These are phyloP conservation scores for Fragum whitleyi DNA, from an alignment of 2,888 invertebrate genomes.

Conservation along the genomic window DNA sequence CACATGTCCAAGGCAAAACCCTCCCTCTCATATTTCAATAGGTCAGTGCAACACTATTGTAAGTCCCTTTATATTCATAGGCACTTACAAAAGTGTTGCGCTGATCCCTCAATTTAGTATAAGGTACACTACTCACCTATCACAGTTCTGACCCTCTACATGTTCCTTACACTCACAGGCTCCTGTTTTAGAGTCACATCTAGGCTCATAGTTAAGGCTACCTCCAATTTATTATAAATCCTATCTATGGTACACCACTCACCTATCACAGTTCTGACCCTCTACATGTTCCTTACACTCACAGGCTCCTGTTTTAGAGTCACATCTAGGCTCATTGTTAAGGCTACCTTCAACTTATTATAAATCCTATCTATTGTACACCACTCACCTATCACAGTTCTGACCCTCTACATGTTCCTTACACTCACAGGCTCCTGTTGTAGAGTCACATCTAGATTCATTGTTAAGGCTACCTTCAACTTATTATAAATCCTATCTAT, in stretches of 20 bases:
- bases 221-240: constrained; percentile 90
- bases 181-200: constrained; percentile 93
- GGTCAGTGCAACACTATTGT: too few species aligned
- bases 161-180: constrained; percentile 87
- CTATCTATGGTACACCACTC: too few species aligned
- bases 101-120: too few species aligned
- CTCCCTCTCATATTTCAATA: too few species aligned
- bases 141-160: constrained; percentile 97
- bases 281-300: constrained; percentile 92
- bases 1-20: too few species aligned
- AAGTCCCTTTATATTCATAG: too few species aligned
- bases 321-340: constrained; percentile 93
- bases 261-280: constrained; percentile 96
- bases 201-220: constrained; percentile 92
- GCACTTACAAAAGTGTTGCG: too few species aligned
- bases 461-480: constrained; percentile 93
- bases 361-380: too few species aligned
- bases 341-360: constrained; percentile 92
- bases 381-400: constrained; percentile 92
- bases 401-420: constrained; percentile 95
- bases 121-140: constrained; percentile 91
- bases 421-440: constrained; percentile 88
- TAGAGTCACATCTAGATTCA: constrained; percentile 93
- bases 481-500: too few species aligned
- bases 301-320: constrained; percentile 90